Evolutionary conservation across 1,140 invertebrate genomes (phyloP), one percentile per base, ranked within the genome.

Genomic region (Helicoverpa zea): DNA sequence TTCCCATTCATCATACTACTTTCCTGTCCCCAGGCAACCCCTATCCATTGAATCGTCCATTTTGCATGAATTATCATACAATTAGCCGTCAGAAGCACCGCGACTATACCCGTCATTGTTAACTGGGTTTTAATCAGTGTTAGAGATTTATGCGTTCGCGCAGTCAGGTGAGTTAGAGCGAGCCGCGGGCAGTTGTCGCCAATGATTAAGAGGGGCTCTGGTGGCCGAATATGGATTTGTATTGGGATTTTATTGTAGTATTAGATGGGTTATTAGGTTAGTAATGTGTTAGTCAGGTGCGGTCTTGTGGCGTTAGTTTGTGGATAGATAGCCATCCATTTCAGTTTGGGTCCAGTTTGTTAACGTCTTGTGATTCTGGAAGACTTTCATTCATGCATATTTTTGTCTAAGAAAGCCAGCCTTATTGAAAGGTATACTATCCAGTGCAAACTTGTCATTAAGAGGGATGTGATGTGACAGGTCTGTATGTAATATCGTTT

Each of bases 21-120:
- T 16, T 43, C 35, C 9, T 43, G 35, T 43, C 35, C 35, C 9
- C 5, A 58, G 56, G 23, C 35, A 68, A 49, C n/a, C 64, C 18
- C n/a, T 54, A 72, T 58, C 43, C 63, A 72, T 73, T 61, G 56
- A 72, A 68, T 47, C 68, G 56, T 68, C 68, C 77, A 77, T 73
- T 73, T 75, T 58, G 79, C 82, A 76, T 54, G 75, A 81, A 81
- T 72, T 84, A 72, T 72, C 68, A 72, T 72, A 72, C 68, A 72
- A 72, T 72, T 72, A 72, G 68, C 68, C 68, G 49, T 72, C 68
- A 72, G 68, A 51, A 72, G 68, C 18, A 30, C 47, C 18, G 68
- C 49, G 68, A 68, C 64, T 72, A 72, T 72, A 52, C 23, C 68
- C 49, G 68, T 72, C 68, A 72, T 72, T 72, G 68, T 72, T 72